Base-by-base conservation (phyloP, 2,113 vertebrate genomes). In the Columba livia region DNA sequence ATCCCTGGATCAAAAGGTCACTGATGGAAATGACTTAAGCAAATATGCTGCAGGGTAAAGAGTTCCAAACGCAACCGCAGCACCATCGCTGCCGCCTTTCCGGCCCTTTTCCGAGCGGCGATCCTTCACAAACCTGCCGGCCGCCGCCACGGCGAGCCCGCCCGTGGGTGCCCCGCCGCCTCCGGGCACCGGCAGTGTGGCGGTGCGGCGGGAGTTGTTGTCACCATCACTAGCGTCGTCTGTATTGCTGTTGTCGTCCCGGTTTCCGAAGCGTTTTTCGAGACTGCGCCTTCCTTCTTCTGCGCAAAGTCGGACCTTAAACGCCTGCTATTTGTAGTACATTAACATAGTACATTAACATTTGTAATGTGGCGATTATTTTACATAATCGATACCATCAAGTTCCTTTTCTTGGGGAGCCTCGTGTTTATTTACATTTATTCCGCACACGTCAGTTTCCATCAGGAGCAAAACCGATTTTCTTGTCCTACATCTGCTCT, bases 311-410 rank as follows among this genome's bases (percentile, higher is more conserved):
- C 84, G 67, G 93, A 86, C 60, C 81, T 66, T 47, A 88, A 86
- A 79, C 21, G 83, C 82, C 82, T 93, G 86, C 92, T 93, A 17
- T 75, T 95, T 89, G 94, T 62, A 96, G 93, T 96, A 78, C 94
- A 96, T 97, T 97, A 96, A 93, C 96, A 95, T 91, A 90, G 96
- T 88, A n/a, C 96, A 96, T 98, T 97, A 97, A 97, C 97, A 95
- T 98, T 97, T 95, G 96, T 94, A 97, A 98, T 88, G 94, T 47
- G 90, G 96, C 94, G 77, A 97, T 98, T 97, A 93, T 97, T 98
- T 97, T 98, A 81, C 97, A 98, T 98, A 98, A 98, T 98, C 98
- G 95, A 98, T 98, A 96, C 78, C 97, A 96, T 98, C 97, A 97
- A 98, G 98, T 97, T 89, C 90, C 96, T 98, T 98, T 98, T 98